These are phyloP conservation scores for Solenopsis fugax DNA, from an alignment of 1,140 invertebrate genomes.

Conservation along the genomic window DNA sequence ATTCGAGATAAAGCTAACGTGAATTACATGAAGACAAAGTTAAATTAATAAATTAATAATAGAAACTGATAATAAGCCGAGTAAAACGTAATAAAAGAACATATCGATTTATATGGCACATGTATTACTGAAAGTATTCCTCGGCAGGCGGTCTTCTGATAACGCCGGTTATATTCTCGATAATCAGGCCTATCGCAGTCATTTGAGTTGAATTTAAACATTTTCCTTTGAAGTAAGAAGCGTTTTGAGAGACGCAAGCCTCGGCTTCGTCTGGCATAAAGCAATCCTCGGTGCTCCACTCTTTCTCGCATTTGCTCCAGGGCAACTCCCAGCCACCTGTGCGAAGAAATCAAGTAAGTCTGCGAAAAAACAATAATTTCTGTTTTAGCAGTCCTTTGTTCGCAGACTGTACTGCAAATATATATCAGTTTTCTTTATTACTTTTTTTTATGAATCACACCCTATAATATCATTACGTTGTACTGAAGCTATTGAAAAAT, in stretches of 20 bases:
- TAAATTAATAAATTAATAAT: constrained; percentile 1
- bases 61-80: neutral
- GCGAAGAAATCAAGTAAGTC: neutral
- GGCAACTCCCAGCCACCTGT: constrained; percentile 88
- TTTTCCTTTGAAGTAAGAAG: constrained; percentile 89
- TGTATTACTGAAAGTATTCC: constrained; percentile 93
- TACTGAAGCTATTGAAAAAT: neutral
- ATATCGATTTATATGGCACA: neutral
- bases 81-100: neutral
- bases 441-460: neutral
- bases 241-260: constrained; percentile 88
- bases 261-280: constrained; percentile 90
- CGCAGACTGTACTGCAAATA: neutral
- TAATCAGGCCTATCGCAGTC: constrained; percentile 80
- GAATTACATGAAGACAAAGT: neutral
- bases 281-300: constrained; percentile 92
- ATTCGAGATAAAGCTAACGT: neutral
- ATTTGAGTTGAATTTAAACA: constrained; percentile 87
- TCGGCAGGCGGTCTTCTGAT: constrained; percentile 91
- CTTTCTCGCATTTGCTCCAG: constrained; percentile 92
- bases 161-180: constrained; percentile 85
- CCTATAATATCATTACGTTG: neutral
- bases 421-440: constrained; percentile 1
- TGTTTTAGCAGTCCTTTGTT: neutral
- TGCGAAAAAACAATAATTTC: neutral